These are phyloP conservation scores for Tetheella fluctuosa DNA, from an alignment of 2,888 invertebrate genomes.

Conservation along the genomic window DNA sequence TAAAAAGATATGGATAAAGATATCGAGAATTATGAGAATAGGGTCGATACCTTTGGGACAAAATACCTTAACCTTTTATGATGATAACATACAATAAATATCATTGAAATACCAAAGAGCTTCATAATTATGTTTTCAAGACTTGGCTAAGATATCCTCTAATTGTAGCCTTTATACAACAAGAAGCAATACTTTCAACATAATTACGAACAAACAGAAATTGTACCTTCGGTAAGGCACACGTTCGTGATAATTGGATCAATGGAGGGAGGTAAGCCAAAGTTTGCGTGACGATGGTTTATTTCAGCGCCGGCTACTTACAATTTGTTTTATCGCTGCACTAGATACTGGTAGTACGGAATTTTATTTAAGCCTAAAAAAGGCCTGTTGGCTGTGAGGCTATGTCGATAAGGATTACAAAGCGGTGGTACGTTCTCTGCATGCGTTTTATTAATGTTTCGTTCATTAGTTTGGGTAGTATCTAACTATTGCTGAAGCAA, in stretches of 20 bases:
- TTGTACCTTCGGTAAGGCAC: constrained; percentile 8
- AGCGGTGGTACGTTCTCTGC: background rate
- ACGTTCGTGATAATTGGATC: constrained; percentile 37
- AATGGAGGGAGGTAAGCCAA: constrained; percentile 37
- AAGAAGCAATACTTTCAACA: too few species aligned
- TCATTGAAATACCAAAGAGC: too few species aligned
- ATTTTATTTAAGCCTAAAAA: constrained; percentile 40
- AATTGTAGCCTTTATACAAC: too few species aligned
- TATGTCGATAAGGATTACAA: constrained; percentile 23
- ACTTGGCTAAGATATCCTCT: too few species aligned
- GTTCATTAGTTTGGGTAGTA: background rate
- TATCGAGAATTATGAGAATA: too few species aligned
- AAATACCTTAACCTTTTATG: too few species aligned
- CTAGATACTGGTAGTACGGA: constrained; percentile 60
- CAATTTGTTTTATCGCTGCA: constrained; percentile 71
- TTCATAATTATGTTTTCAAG: too few species aligned
- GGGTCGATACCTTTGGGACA: too few species aligned
- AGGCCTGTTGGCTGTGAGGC: constrained; percentile 31
- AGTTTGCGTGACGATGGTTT: constrained; percentile 56
- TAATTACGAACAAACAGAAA: constrained; percentile 13
- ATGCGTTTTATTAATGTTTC: background rate
- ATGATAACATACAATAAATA: too few species aligned
- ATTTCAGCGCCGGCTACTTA: constrained; percentile 51
- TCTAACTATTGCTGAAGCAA: background rate
- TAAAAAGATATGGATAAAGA: too few species aligned